Base-by-base conservation (phyloP, 2,113 vertebrate species). In the Tapirus terrestris region DNA sequence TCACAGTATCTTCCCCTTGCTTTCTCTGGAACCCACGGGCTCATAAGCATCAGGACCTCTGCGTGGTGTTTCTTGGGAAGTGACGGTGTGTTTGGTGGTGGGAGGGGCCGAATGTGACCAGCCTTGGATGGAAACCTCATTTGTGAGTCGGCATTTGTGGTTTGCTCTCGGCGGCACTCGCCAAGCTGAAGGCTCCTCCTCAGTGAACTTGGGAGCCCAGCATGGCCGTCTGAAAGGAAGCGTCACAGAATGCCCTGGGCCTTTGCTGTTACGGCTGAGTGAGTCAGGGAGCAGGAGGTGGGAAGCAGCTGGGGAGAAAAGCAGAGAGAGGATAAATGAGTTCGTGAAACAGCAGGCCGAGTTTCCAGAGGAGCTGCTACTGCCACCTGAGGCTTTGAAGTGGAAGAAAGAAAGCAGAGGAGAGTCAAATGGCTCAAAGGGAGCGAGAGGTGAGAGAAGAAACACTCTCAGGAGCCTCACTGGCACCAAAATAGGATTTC, bases 261-360 rank as follows among this genome's bases (percentile, higher is more conserved):
- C 45, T 81, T 31, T 43, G 67, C 36, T 56, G 6, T 20, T 25
- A 13, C 1, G 4, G 33, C 48, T 72, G 2, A 89, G 48, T 84
- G 86, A 77, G 14, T 63, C 68, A 76, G 43, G 36, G 56, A 31
- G 36, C 18, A 63, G 0, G 5, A 45, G n/a, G 36, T 36, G 27
- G 25, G 60, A 5, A 48, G n/a, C n/a, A 33, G 79, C 31, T 70
- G 63, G 17, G 58, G 43, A 29, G 31, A 33, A 56, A 76, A 39
- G 58, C 60, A 48, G 68, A 81, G 21, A 72, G 73, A 89, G 31
- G 63, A n/a, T 45, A 48, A 97, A 87, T 79, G 16, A n/a, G 75
- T 86, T 39, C 56, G 18, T 1, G 31, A 92, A 83, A 60, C 45
- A 91, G 93, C 63, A 84, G 87, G 86, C 11, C n/a, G 33, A 33